phyloP scores from a whole-genome alignment of 2,888 invertebrate species.

The Adelognathus sp. region DNA sequence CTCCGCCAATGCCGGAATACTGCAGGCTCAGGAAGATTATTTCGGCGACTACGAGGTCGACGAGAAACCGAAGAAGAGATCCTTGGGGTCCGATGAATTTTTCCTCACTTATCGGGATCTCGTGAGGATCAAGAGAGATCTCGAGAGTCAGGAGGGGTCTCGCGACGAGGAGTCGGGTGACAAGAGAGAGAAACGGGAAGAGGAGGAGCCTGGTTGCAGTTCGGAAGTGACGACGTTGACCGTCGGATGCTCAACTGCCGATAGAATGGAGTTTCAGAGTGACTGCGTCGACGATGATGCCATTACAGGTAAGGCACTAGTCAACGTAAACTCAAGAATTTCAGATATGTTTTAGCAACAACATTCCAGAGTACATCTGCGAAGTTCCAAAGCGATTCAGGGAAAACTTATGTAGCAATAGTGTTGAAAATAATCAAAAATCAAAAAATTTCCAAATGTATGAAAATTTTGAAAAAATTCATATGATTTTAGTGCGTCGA shows the following conservation, averaged over 20 bases:
- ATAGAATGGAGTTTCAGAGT: slow-evolving; percentile 91
- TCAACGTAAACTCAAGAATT: no score
- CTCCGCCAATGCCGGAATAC: slow-evolving; percentile 50
- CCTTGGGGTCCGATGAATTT: slow-evolving; percentile 40
- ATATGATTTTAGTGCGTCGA: no score
- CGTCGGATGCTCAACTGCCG: slow-evolving; percentile 89
- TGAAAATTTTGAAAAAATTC: no score
- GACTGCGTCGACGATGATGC: slow-evolving; percentile 87
- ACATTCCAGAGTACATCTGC: no score
- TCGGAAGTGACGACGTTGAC: slow-evolving; percentile 86
- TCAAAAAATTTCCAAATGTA: no score
- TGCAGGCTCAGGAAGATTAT: slow-evolving; percentile 72
- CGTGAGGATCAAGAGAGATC: slow-evolving; percentile 68
- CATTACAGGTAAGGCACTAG: slow-evolving; percentile 84
- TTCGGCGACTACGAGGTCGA: slow-evolving; percentile 73
- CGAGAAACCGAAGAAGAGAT: slow-evolving; percentile 60
- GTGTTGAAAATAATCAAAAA: no score
- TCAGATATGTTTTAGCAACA: no score
- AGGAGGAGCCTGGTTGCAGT: slow-evolving; percentile 73
- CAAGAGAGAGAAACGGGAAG: slow-evolving; percentile 65
- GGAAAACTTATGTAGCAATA: no score
- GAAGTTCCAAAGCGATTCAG: no score
- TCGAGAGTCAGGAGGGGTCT: slow-evolving; percentile 61
- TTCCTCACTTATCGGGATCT: slow-evolving; percentile 68
- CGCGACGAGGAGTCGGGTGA: slow-evolving; percentile 57